Base-by-base conservation (phyloP, 2,113 vertebrate species). In the Symphodus melops region DNA sequence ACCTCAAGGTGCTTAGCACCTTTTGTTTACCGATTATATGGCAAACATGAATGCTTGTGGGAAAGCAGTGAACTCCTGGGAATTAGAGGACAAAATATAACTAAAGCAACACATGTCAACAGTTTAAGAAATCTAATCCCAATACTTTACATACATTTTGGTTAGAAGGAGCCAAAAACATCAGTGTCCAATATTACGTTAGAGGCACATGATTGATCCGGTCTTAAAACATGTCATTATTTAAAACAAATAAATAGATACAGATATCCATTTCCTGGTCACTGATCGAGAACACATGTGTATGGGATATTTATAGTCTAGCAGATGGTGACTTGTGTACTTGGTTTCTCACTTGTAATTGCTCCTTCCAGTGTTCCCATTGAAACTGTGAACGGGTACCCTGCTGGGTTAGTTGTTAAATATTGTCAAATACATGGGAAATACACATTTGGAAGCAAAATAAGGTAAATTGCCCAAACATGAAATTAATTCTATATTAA, bases 301-400 rank as follows among this genome's bases (percentile, higher is more conserved):
- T 46, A 72, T 5, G 12, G 25, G 54, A 75, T 72, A 77, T 82
- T 80, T 84, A 60, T 82, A 79, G 75, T 55, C 16, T 16, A 86
- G 72, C 79, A 77, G 78, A 82, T 82, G 81, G 68, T 57, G 78
- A 71, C 44, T 52, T 79, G 39, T 60, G 28, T 33, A 33, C 28
- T 41, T 14, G 36, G 44, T 17, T 48, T 20, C 17, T 48, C 2
- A 10, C 19, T 48, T 25, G 23, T 58, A 57, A 39, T 58, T 17
- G 10, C 16, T 39, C 19, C 28, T 44, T 33, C 28, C 28, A 33
- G 28, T 33, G 28, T 33, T 6, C 28, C 3, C 28, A 5, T 33
- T 33, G 28, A 33, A 33, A 33, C 28, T 33, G 1, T 33, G 28
- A 33, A 33, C 6, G 28, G 28, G 28, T 33, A 33, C 28, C 25